These are phyloP conservation scores for Valencia hispanica DNA, from an alignment of 2,797 vertebrate species.

Conservation along the genomic window DNA sequence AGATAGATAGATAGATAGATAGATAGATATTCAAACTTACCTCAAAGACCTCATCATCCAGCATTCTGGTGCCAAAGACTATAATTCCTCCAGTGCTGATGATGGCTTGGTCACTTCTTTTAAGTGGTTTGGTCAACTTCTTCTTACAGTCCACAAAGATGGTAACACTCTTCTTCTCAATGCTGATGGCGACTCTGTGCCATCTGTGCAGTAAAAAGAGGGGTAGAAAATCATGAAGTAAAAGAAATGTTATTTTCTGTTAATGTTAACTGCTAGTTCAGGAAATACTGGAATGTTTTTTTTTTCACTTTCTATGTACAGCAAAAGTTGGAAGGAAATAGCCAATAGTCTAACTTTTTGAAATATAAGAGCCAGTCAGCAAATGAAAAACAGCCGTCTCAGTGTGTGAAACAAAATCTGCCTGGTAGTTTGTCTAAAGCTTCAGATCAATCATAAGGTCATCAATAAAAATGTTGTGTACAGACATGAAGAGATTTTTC, in stretches of 20 bases:
- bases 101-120: slow-evolving; percentile 85
- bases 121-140: slow-evolving; percentile 88
- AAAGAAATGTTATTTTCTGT: not conserved
- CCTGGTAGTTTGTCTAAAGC: not conserved
- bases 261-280: not conserved
- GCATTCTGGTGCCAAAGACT: slow-evolving; percentile 96
- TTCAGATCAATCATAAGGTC: not conserved
- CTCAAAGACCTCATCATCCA: slow-evolving; percentile 98
- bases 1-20: too few relatives aligned
- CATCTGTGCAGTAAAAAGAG: slow-evolving; percentile 80
- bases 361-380: not conserved
- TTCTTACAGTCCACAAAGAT: slow-evolving; percentile 98
- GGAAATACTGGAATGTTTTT: not conserved
- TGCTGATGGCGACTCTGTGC: slow-evolving; percentile 96
- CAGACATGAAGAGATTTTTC: not conserved
- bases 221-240: slow-evolving; percentile 5
- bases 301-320: not conserved
- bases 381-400: not conserved
- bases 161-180: slow-evolving; percentile 94
- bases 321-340: not conserved
- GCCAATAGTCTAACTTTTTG: not conserved
- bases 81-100: slow-evolving; percentile 93
- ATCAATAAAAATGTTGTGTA: not conserved
- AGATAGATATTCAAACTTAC: slow-evolving; percentile 70
- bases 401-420: not conserved